A percentile compares a stretch with the other conserved stretches of the same genome.
Conservation (phyloP, 2,113 vertebrate species). For the Tenrec ecaudatus region DNA sequence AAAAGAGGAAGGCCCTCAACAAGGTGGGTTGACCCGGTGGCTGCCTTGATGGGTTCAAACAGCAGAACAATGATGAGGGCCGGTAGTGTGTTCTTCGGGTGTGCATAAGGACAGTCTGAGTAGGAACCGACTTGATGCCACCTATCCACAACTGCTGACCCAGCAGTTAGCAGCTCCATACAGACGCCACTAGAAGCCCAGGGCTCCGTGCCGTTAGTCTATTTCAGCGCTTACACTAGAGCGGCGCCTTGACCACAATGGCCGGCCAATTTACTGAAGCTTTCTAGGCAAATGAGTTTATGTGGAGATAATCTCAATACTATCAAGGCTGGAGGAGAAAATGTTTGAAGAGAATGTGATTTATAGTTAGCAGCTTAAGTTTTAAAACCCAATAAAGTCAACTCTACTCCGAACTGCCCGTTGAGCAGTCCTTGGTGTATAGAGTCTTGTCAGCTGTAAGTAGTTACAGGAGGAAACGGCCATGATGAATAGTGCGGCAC, state of each 20-base stretch:
- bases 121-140: too few relatives aligned
- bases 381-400: constrained; percentile 42
- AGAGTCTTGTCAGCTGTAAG: background rate
- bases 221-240: background rate
- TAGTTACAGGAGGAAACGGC: background rate
- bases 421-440: background rate
- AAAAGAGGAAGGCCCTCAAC: too few relatives aligned
- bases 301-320: constrained; percentile 4
- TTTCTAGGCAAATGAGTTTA: background rate
- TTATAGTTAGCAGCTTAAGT: constrained; percentile 16
- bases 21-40: too few relatives aligned
- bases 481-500: background rate
- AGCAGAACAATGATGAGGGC: too few relatives aligned
- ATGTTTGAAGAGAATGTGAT: constrained; percentile 12
- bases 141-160: too few relatives aligned
- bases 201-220: background rate
- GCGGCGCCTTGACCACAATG: background rate
- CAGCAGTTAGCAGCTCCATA: background rate
- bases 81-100: too few relatives aligned
- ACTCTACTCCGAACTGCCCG: background rate
- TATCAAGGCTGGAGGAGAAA: background rate
- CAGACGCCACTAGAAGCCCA: background rate
- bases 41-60: too few relatives aligned
- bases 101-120: too few relatives aligned
- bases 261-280: background rate